These are phyloP conservation scores for Amphibalanus amphitrite DNA, from an alignment of 1,140 invertebrate genomes.

Conservation along the genomic window DNA sequence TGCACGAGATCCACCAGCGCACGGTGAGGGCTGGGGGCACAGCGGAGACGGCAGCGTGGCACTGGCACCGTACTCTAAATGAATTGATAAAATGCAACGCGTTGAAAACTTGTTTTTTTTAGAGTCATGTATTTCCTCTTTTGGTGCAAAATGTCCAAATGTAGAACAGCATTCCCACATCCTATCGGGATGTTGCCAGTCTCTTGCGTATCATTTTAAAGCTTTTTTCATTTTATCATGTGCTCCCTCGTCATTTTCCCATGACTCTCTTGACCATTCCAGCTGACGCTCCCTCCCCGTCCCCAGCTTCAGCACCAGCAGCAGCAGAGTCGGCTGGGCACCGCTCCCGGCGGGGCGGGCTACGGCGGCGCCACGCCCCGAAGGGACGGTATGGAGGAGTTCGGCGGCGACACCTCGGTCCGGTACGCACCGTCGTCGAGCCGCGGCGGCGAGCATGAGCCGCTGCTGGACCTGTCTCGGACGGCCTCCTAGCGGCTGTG, in stretches of 20 bases:
- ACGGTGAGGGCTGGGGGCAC: neutral
- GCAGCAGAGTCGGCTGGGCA: neutral
- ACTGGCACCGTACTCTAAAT: too few relatives aligned
- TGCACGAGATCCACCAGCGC: conserved; percentile 1
- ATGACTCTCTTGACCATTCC: too few relatives aligned
- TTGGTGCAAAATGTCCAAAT: neutral
- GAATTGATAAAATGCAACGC: too few relatives aligned
- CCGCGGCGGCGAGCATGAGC: neutral
- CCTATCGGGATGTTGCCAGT: neutral
- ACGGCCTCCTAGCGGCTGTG: neutral
- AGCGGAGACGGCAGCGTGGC: too few relatives aligned
- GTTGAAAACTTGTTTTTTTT: too few relatives aligned
- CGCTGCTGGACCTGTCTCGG: neutral
- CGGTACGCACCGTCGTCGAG: neutral
- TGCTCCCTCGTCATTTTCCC: too few relatives aligned
- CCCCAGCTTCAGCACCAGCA: neutral
- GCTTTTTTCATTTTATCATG: neutral
- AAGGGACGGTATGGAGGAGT: neutral
- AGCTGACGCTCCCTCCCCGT: neutral
- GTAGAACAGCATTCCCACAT: neutral
- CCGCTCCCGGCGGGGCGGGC: too few relatives aligned
- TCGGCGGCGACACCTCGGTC: neutral
- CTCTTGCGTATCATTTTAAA: neutral
- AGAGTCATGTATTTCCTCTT: neutral
- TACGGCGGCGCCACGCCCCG: neutral